Percentiles rank a stretch among this genome's conserved stretches.
Conservation (phyloP, 2,113 vertebrate genomes). For the Eublepharis macularius region DNA sequence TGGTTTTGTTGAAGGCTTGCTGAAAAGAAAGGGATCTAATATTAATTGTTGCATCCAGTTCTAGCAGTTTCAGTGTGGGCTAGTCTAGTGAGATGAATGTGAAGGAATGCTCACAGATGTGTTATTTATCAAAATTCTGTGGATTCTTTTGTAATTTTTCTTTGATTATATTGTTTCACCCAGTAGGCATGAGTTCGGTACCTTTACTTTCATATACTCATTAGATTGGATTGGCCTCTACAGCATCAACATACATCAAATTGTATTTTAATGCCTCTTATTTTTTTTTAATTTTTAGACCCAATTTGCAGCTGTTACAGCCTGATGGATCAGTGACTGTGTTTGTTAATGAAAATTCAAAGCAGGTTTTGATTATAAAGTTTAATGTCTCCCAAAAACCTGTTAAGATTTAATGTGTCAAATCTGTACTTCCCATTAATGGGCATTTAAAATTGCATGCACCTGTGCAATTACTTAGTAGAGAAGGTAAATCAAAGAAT, state of each 20-base stretch:
- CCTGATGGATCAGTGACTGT: constrained; percentile 61
- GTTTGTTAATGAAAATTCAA: constrained; percentile 67
- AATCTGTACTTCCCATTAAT: constrained; percentile 37
- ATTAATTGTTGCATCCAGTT: not conserved
- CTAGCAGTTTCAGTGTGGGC: not conserved
- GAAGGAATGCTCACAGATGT: not conserved
- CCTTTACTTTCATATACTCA: not conserved
- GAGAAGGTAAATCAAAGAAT: constrained; percentile 1
- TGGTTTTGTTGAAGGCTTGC: too few relatives aligned
- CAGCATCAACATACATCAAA: constrained; percentile 49
- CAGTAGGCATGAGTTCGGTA: constrained; percentile 31
- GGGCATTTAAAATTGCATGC: constrained; percentile 24
- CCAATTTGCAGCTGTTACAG: constrained; percentile 56
- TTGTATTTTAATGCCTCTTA: constrained; percentile 57
- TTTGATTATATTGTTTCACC: constrained; percentile 14
- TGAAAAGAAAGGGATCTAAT: not conserved
- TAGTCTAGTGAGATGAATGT: not conserved
- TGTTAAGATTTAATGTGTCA: constrained; percentile 63
- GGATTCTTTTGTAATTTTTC: not conserved
- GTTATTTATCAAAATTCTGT: not conserved
- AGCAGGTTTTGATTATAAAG: constrained; percentile 61
- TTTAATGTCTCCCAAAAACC: constrained; percentile 41
- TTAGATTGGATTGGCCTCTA: constrained; percentile 53
- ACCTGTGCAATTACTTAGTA: constrained; percentile 24
- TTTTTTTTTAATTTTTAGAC: constrained; percentile 64